phyloP scores from a whole-genome alignment of 2,797 vertebrate genomes.

The Chiloscyllium punctatum region DNA sequence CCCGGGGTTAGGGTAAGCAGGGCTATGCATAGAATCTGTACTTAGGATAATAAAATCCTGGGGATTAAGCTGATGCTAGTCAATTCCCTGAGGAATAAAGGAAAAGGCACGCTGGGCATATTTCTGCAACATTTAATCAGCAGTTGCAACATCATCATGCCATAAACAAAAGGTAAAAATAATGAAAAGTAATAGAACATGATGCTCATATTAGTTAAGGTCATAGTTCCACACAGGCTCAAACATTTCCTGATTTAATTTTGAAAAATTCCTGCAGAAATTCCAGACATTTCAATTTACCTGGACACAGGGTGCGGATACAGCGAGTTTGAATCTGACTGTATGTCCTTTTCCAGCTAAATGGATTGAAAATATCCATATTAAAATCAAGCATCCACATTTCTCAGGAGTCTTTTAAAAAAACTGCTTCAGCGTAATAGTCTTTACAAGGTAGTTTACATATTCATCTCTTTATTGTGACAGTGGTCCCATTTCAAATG shows the following conservation, averaged over 20 bases:
- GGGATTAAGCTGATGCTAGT: neutral
- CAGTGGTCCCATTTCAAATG: neutral
- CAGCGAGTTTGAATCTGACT: slow-evolving; percentile 39
- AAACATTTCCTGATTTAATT: neutral
- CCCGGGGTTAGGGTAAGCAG: no score
- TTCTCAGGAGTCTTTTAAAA: neutral
- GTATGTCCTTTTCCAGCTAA: slow-evolving; percentile 42
- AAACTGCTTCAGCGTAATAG: neutral
- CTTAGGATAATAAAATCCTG: no score
- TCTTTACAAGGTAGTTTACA: neutral
- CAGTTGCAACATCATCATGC: neutral
- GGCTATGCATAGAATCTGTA: no score
- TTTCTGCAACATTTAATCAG: neutral
- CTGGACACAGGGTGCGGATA: slow-evolving; percentile 42
- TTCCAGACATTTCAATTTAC: slow-evolving; percentile 2
- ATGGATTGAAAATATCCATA: slow-evolving; percentile 3
- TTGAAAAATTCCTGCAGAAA: neutral
- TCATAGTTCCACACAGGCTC: neutral
- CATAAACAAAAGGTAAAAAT: neutral
- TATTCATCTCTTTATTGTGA: neutral
- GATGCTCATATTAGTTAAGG: neutral
- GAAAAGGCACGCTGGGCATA: neutral
- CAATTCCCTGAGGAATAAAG: neutral
- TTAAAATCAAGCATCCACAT: neutral
- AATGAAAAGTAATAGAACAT: neutral